Base-by-base conservation (phyloP, 1,140 invertebrate species). In the Leptopilina boulardi region DNA sequence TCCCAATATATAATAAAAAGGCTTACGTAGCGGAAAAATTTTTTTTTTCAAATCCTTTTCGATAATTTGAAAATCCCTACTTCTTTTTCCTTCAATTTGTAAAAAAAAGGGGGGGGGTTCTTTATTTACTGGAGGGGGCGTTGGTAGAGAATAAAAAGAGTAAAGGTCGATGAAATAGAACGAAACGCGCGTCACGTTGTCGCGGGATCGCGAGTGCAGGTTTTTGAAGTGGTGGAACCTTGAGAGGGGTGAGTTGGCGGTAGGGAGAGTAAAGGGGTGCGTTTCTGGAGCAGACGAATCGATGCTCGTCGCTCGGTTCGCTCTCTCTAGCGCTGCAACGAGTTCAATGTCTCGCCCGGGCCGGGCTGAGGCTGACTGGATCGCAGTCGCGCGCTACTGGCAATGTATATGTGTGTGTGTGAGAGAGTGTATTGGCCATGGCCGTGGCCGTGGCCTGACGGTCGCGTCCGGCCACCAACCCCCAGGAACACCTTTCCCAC, bases 261-360 rank as follows among this genome's bases (percentile, higher is more conserved):
- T 72, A n/a, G 76, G 73, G 83, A 38, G 83, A 83, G 80, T 56
- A 76, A 74, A 74, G 75, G 75, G 74, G 78, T 23, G 76, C 85
- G 86, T 88, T 89, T 89, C 86, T 89, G 82, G 87, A 87, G 87
- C 87, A 89, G 88, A 87, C 88, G 83, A 89, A 89, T 89, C 88
- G 87, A 88, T 88, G 86, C 84, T 79, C 83, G 82, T 77, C 80
- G 82, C 84, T 85, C 80, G 75, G 79, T 81, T 77, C 80, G 82
- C 84, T 85, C 80, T 74, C 80, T 81, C 82, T 79, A 84, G 84
- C 75, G 79, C 85, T 88, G 85, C 87, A 89, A 84, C 86, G 88
- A 89, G 88, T 89, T 89, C 88, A 89, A 89, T 88, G 88, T 88
- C 88, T 89, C 88, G 87, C 87, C 88, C 87, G 88, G 87, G 87